Percentiles rank a stretch among this genome's conserved stretches.
Conservation (phyloP, 2,797 vertebrate genomes). For the Orientallactaga sibirica region DNA sequence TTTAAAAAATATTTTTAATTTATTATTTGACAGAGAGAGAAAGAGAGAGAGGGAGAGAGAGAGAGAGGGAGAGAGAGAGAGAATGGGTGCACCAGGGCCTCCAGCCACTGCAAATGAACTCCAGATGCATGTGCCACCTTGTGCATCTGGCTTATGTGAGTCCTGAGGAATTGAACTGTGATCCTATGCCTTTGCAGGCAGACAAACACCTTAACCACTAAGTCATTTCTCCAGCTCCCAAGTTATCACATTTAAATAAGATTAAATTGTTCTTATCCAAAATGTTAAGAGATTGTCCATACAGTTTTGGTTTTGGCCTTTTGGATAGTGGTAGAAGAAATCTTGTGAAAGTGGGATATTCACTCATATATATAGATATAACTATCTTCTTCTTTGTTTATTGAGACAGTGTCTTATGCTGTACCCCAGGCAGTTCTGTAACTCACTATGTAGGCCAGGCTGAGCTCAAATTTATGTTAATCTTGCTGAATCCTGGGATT, state of each 20-base stretch:
- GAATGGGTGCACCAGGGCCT: no score
- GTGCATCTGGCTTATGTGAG: no score
- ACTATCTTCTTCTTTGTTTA: background rate
- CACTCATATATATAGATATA: background rate
- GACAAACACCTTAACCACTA: no score
- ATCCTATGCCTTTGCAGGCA: no score
- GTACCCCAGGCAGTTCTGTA: background rate
- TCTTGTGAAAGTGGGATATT: constrained; percentile 43
- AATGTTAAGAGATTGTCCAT: constrained; percentile 35
- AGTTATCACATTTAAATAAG: background rate
- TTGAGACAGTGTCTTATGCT: background rate
- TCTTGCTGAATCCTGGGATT: background rate
- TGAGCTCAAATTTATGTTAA: background rate
- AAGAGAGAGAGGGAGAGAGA: no score
- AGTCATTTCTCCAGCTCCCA: no score
- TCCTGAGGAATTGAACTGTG: no score
- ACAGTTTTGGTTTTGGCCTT: constrained; percentile 47
- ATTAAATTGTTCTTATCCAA: constrained; percentile 47
- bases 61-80: no score
- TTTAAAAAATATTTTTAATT: no score
- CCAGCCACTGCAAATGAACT: no score
- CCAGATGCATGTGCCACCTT: no score
- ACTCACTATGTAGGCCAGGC: background rate
- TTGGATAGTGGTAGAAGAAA: constrained; percentile 48
- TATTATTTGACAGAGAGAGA: no score